A percentile compares a stretch with the other conserved stretches of the same genome.
Conservation (phyloP, 2,888 invertebrate genomes). For the Hydrotaea cyrtoneurina region DNA sequence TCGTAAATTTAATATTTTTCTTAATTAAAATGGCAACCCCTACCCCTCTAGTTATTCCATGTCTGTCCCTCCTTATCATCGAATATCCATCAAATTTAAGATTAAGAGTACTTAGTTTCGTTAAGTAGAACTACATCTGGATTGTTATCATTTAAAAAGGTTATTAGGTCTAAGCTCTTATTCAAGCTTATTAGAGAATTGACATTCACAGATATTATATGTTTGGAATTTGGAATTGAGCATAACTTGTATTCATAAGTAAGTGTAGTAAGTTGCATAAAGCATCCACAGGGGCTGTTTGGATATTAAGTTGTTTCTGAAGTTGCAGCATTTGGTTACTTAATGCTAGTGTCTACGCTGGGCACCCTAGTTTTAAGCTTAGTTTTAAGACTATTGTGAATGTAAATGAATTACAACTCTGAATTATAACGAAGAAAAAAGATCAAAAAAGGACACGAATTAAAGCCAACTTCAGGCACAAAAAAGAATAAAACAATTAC, state of each 20-base stretch:
- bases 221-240: not conserved
- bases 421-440: too few relatives aligned
- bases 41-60: not conserved
- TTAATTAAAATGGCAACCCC: conserved; percentile 34
- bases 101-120: too few relatives aligned
- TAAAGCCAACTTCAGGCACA: too few relatives aligned
- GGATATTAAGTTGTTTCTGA: conserved; percentile 30
- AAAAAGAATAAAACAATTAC: too few relatives aligned
- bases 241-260: conserved; percentile 9
- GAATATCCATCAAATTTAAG: conserved; percentile 24
- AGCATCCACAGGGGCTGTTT: conserved; percentile 27
- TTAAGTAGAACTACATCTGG: conserved; percentile 12
- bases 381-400: too few relatives aligned
- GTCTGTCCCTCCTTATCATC: conserved; percentile 20
- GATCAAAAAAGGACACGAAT: too few relatives aligned
- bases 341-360: too few relatives aligned
- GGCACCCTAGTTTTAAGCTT: too few relatives aligned
- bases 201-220: too few relatives aligned
- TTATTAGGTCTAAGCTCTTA: conserved; percentile 11
- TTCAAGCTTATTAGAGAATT: too few relatives aligned
- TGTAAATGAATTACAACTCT: too few relatives aligned
- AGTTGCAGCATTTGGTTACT: conserved; percentile 27
- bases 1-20: conserved; percentile 8
- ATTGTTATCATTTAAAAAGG: conserved; percentile 11
- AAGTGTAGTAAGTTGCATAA: too few relatives aligned